Percentiles rank a stretch among this genome's conserved stretches.
Conservation (phyloP, 2,888 invertebrate species). For the Yponomeuta sedellus region DNA sequence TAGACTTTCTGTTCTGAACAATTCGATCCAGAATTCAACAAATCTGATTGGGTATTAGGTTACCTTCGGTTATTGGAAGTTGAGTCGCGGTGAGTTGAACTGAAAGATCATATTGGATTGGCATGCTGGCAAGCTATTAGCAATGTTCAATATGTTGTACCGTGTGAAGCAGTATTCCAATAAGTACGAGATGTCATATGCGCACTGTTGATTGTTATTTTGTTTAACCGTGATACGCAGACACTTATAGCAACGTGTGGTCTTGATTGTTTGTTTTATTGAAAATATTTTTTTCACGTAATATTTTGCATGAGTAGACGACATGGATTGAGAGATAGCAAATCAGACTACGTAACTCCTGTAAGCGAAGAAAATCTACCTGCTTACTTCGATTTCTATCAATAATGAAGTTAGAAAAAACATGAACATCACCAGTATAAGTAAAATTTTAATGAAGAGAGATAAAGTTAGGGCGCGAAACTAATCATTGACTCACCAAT, state of each 20-base stretch:
- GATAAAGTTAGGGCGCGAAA: not conserved
- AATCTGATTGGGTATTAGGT: slow-evolving; percentile 11
- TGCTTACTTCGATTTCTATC: not conserved
- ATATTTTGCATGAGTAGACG: no score
- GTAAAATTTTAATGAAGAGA: slow-evolving; percentile 13
- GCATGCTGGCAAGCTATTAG: slow-evolving; percentile 13
- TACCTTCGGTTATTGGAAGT: slow-evolving; percentile 26
- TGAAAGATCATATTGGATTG: slow-evolving; percentile 1
- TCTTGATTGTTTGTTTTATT: slow-evolving; percentile 3
- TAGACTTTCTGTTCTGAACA: slow-evolving; percentile 3
- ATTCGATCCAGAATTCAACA: slow-evolving; percentile 2
- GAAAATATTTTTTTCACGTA: not conserved
- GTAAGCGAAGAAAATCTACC: not conserved
- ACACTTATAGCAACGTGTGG: not conserved
- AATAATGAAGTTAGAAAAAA: not conserved
- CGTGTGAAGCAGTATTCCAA: slow-evolving; percentile 26
- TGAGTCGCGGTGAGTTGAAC: slow-evolving; percentile 29
- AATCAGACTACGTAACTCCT: not conserved
- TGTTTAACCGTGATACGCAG: slow-evolving; percentile 7
- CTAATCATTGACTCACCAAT: slow-evolving; percentile 12
- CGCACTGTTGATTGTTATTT: slow-evolving; percentile 33
- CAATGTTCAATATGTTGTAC: slow-evolving; percentile 16
- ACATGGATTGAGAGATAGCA: no score
- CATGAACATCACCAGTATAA: slow-evolving; percentile 13
- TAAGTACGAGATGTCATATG: slow-evolving; percentile 38